Conservation (phyloP, 2,888 invertebrate species). For the Drosophila parthenogenetica region DNA sequence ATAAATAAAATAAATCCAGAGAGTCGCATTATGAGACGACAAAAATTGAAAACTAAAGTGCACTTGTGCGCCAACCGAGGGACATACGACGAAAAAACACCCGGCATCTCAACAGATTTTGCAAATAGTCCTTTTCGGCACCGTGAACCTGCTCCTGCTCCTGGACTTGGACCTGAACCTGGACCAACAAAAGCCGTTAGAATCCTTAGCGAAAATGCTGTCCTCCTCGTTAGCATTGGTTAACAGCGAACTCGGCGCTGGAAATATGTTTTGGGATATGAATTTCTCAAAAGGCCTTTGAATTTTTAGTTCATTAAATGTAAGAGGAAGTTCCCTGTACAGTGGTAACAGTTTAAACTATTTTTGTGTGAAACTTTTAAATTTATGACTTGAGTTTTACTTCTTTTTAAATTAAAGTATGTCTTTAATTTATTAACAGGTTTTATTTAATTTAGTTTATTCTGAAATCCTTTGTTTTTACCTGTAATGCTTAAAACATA, state of each 20-base stretch:
- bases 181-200: constrained; percentile 10
- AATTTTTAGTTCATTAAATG: constrained; percentile 59
- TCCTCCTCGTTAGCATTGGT: constrained; percentile 34
- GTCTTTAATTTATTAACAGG: too few species aligned
- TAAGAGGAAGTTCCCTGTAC: constrained; percentile 18
- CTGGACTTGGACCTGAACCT: background rate
- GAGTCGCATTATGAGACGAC: constrained; percentile 71
- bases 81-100: constrained; percentile 29
- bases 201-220: constrained; percentile 13
- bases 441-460: too few species aligned
- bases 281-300: constrained; percentile 43
- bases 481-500: too few species aligned
- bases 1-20: constrained; percentile 41
- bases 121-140: constrained; percentile 29
- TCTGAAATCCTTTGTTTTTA: too few species aligned
- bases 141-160: background rate
- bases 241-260: constrained; percentile 30
- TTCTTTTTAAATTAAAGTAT: too few species aligned
- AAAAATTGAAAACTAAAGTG: constrained; percentile 74
- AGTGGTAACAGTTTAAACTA: constrained; percentile 14
- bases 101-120: constrained; percentile 14
- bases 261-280: constrained; percentile 56
- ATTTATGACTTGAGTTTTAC: too few species aligned
- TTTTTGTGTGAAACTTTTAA: background rate
- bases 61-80: constrained; percentile 61